Evolutionary conservation across 2,797 vertebrate species (phyloP).

Genomic region (Podarcis lilfordi): DNA sequence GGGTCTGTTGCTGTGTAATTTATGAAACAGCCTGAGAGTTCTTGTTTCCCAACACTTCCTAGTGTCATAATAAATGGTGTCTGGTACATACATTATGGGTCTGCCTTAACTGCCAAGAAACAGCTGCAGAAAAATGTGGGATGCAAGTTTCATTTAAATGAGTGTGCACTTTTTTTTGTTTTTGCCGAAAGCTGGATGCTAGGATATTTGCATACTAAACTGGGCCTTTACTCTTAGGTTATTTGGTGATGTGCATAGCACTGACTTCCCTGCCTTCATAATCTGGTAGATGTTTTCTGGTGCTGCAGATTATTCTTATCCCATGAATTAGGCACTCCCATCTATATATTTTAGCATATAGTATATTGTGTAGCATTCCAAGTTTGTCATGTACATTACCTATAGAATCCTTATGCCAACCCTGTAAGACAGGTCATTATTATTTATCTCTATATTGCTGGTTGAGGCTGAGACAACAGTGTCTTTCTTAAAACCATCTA

Average conservation of each 20-base stretch:
- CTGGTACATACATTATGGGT: neutral
- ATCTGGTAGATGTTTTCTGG: neutral
- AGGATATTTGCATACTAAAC: neutral
- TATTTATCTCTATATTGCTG: neutral
- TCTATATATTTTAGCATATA: no score
- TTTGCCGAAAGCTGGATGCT: neutral
- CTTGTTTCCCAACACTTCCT: neutral
- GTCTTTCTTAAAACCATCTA: neutral
- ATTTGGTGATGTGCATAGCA: neutral
- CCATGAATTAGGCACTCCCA: neutral
- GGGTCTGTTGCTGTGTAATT: neutral
- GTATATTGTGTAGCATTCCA: no score
- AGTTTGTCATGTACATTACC: neutral
- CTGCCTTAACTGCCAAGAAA: neutral
- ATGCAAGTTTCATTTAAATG: no score
- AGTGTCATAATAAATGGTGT: neutral
- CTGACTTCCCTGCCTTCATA: neutral
- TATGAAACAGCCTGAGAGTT: neutral
- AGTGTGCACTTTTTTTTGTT: neutral
- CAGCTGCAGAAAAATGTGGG: neutral
- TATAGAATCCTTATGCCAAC: neutral
- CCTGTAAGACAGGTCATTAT: neutral
- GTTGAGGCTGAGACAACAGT: neutral
- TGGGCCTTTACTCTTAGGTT: neutral
- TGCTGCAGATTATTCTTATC: neutral